Base-by-base conservation (phyloP, 1,140 invertebrate species). In the Trachymyrmex septentrionalis region DNA sequence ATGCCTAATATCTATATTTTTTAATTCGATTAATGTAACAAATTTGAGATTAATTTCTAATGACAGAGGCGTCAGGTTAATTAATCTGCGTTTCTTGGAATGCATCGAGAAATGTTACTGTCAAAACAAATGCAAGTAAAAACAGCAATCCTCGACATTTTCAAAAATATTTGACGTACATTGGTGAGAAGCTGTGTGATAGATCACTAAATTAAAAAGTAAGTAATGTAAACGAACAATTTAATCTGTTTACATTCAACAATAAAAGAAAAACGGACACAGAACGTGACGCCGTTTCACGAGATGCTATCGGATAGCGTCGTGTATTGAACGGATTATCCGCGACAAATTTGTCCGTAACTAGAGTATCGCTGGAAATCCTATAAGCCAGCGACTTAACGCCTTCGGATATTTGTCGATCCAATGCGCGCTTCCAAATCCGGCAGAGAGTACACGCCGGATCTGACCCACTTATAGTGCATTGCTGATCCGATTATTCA, bases 301-400 rank as follows among this genome's bases (percentile, higher is more conserved):
- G 50, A 78, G 14, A 63, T 63, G 21, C 27, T 30, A 16, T 30
- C 19, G 61, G 61, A 48, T 21, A 55, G 61, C 27, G 48, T 78
- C 24, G 21, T 24, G 38, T 57, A 10, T 16, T 57, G 16, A 1
- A n/a, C 21, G 34, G 66, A 72, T 82, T 85, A 85, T 53, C 72
- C 27, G 78, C 21, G 61, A 44, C 50, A 55, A 77, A 80, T 78
- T 81, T 80, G 27, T 53, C 48, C 48, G 61, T 67, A 82, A 86
- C 71, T 82, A 78, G 80, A 88, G 66, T 86, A 87, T 90, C 85
- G 78, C 50, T 73, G 30, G 66, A 90, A 90, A 90, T 90, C 87
- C 75, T 55, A 77, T 90, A 90, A 90, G 85, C 87, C 78, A 85
- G 77, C 69, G 67, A 88, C 77, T 90, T 86, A 86, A 50, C 71